Conservation (phyloP, 2,113 vertebrate species). For the Elaphurus davidianus region DNA sequence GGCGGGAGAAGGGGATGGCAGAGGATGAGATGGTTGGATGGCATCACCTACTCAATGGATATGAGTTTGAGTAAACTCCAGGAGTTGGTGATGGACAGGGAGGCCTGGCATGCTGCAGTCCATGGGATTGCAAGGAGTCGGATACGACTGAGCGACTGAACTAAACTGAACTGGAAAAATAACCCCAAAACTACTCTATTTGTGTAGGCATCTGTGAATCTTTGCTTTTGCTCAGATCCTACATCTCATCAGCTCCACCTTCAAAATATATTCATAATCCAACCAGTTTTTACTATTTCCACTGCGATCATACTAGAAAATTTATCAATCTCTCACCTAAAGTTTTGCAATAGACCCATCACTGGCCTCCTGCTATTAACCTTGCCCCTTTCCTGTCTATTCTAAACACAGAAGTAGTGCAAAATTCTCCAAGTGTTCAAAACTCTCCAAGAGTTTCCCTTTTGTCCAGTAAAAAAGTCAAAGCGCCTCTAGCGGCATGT, state of each 20-base stretch:
- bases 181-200: not conserved
- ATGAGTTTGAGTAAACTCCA: not conserved
- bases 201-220: not conserved
- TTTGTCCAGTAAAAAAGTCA: not conserved
- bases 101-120: not conserved
- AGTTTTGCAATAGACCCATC: not conserved
- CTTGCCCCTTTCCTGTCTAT: not conserved
- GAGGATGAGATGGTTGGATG: not conserved
- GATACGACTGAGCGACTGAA: not conserved
- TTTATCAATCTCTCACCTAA: not conserved
- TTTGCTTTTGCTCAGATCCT: not conserved
- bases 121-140: not conserved
- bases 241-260: not conserved
- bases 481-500: not conserved
- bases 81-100: not conserved
- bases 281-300: not conserved
- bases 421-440: not conserved
- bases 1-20: not conserved
- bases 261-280: not conserved
- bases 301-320: not conserved
- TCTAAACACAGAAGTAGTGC: not conserved
- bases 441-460: not conserved
- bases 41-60: not conserved
- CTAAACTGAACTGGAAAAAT: not conserved
- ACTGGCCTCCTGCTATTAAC: not conserved